phyloP scores from a whole-genome alignment of 2,888 invertebrate genomes.

The Chrysolina oricalcia region DNA sequence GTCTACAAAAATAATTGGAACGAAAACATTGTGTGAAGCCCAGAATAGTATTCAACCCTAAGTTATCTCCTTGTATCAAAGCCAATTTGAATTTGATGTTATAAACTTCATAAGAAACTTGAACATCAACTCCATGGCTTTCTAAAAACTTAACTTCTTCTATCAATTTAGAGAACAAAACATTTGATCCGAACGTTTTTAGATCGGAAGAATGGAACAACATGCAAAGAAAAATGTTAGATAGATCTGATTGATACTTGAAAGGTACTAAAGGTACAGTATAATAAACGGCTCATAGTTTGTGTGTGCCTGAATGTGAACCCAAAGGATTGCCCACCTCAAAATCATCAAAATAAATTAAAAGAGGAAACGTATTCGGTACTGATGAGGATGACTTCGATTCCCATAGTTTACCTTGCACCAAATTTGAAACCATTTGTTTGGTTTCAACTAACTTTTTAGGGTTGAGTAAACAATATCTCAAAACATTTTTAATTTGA shows the following conservation, averaged over 20 bases:
- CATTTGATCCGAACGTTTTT: neutral
- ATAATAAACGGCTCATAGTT: neutral
- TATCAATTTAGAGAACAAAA: neutral
- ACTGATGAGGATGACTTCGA: neutral
- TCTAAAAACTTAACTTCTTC: conserved; percentile 8
- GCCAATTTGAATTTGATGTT: neutral
- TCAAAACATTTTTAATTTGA: conserved; percentile 16
- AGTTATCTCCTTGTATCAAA: neutral
- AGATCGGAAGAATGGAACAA: neutral
- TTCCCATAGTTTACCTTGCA: conserved; percentile 9
- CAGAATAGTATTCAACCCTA: neutral
- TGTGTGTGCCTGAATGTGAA: neutral
- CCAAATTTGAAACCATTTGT: neutral
- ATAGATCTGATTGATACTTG: neutral
- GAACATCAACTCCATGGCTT: neutral
- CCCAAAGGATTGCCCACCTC: neutral
- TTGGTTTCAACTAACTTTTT: neutral
- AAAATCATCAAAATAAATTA: neutral
- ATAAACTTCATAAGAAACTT: neutral
- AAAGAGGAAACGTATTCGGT: neutral
- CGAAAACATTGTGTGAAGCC: conserved; percentile 37
- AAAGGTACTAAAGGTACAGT: neutral
- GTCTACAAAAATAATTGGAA: conserved; percentile 43
- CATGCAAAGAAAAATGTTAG: neutral
- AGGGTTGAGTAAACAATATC: neutral